Evolutionary conservation across 2,888 invertebrate species (phyloP), one percentile per base, ranked within the genome.

Genomic region (Habrosyne pyritoides): DNA sequence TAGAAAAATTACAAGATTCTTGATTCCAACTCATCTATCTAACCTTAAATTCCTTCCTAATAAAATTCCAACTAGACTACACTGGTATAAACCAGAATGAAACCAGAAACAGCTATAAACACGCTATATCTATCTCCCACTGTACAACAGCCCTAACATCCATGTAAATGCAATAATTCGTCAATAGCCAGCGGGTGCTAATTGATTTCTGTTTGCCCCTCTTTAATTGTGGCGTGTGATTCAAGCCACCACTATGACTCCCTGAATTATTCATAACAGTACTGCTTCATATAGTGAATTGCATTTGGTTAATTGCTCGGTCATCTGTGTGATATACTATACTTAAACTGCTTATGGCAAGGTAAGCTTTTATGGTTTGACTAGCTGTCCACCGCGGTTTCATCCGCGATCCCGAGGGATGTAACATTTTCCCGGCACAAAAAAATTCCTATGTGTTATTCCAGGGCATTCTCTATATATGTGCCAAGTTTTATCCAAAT

Each of bases 121-220:
- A 28, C 28, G 53, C 61, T 14, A 30, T 12, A 33, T 18, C 28
- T 42, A 33, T 52, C 47, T 57, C 28, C 21, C 46, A 22, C 47
- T 50, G 47, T 22, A 58, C 46, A 36, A 46, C 49, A 24, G 21
- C 28, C 49, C 47, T 21, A 52, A 22, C 51, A 63, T 28, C 51
- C 60, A 75, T 73, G 72, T 66, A 75, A 75, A 79, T 81, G 65
- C 52, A 56, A 66, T 77, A 79, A 79, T 75, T 69, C 69, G 69
- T 79, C 81, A 81, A 81, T 80, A 83, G 70, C 71, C 65, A 49
- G 68, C 67, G 69, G 71, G 70, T 67, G 67, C 74, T 86, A 87
- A 89, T 88, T 86, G 86, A 86, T 89, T 85, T 72, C 80, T 84
- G 83, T 87, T 86, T 86, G 83, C 81, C 81, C 77, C 83, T 73